Base-by-base conservation (phyloP, 1,140 invertebrate species). In the Pantala flavescens region DNA sequence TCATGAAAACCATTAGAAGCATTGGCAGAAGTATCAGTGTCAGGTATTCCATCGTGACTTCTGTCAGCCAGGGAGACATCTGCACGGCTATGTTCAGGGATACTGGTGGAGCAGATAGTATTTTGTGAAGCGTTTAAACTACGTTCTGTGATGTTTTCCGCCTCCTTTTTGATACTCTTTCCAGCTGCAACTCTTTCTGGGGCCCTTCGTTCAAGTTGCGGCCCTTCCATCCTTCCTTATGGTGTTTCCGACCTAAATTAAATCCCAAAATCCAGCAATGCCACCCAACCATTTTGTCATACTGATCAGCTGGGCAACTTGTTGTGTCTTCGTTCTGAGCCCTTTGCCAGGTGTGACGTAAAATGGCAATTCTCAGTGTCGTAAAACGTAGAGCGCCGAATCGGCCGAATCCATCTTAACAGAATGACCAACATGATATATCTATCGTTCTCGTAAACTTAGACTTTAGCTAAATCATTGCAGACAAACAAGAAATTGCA, bases 1-100 rank as follows among this genome's bases (percentile, higher is more conserved):
- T 79, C 78, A 73, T 83, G 81, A 76, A 81, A 83, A 24, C 81
- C 83, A 76, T 84, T 83, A 43, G 80, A 74, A 28, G 77, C 23
- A 24, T 75, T 76, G n/a, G 74, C 76, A 43, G 74, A 76, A 76
- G 74, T n/a, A 70, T 75, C 73, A 71, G 76, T 71, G 73, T 63
- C 49, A 63, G n/a, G 14, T 63, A 63, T 7, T 63, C n/a, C n/a
- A 21, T 63, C 49, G 49, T 21, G 55, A 73, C 70, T 74, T 55
- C 75, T 76, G 76, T 74, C 74, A 75, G 71, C 49, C 43, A 70
- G n/a, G 24, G 24, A 10, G 73, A 74, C 21, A 43, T 43, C 2
- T 55, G 73, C 11, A 43, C 70, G 49, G 42, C 71, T 71, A 43
- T 24, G 74, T 36, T 72, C 73, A 55, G n/a, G 23, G 43, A 28